Evolutionary conservation across 2,797 vertebrate species (phyloP).

Genomic region (Microctenopoma lineatum): DNA sequence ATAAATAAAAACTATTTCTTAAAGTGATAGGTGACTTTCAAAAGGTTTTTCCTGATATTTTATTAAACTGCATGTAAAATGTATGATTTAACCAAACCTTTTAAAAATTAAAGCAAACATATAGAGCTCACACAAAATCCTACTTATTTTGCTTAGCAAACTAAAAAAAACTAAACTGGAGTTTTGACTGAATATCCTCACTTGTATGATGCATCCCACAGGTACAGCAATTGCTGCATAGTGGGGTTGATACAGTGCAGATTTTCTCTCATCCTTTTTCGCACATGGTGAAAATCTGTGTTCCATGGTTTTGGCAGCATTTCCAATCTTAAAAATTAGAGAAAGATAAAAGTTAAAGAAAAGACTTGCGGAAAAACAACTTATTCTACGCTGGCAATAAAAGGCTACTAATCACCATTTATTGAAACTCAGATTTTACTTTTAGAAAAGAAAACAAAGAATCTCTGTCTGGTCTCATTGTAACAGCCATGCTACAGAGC

Average conservation of each 20-base stretch:
- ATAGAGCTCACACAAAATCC: too few species aligned
- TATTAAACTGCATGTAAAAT: not conserved
- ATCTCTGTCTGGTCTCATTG: not conserved
- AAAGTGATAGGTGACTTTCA: too few species aligned
- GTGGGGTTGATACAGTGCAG: slow-evolving; percentile 86
- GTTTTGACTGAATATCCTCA: slow-evolving; percentile 68
- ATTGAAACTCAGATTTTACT: not conserved
- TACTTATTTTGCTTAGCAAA: too few species aligned
- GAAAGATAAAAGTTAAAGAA: not conserved
- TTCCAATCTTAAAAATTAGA: slow-evolving; percentile 78
- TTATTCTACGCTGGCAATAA: not conserved
- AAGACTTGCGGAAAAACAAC: not conserved
- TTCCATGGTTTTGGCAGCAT: slow-evolving; percentile 89
- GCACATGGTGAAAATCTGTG: slow-evolving; percentile 81
- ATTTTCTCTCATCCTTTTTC: slow-evolving; percentile 78
- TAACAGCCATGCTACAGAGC: not conserved
- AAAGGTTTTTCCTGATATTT: too few species aligned
- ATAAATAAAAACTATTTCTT: too few species aligned
- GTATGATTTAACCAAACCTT: too few species aligned
- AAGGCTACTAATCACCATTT: not conserved
- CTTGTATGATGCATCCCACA: slow-evolving; percentile 88
- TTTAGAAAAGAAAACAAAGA: not conserved
- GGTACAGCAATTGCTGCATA: slow-evolving; percentile 82
- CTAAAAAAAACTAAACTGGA: too few species aligned
- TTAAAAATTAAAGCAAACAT: too few species aligned